Evolutionary conservation across 2,888 invertebrate species (phyloP).

Genomic region (Nycteola revayana): DNA sequence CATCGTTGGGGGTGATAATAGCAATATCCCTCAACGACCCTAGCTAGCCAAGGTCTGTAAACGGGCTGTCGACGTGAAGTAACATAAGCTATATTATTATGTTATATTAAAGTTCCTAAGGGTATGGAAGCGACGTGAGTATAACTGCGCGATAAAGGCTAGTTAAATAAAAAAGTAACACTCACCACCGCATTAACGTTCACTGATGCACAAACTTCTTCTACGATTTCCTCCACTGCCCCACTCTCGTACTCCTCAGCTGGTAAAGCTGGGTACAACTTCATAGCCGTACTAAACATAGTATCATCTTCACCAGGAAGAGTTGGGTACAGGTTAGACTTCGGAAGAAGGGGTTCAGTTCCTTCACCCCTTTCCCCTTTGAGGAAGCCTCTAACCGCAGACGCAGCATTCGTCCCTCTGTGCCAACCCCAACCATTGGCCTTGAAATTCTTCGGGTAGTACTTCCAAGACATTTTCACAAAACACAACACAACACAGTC

Average conservation of each 20-base stretch:
- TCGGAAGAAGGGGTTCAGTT: conserved; percentile 51
- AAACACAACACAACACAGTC: conserved; percentile 19
- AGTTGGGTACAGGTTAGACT: conserved; percentile 60
- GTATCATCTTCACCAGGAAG: conserved; percentile 66
- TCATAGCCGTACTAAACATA: conserved; percentile 51
- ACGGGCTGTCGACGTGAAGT: too few relatives aligned
- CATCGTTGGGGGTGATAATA: too few relatives aligned
- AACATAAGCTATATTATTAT: too few relatives aligned
- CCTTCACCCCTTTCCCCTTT: conserved; percentile 59
- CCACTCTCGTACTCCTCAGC: conserved; percentile 72
- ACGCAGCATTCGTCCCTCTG: conserved; percentile 48
- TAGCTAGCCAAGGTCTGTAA: too few relatives aligned
- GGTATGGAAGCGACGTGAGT: too few relatives aligned
- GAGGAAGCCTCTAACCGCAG: conserved; percentile 63
- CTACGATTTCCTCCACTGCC: conserved; percentile 68
- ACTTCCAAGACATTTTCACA: conserved; percentile 36
- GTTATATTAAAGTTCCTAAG: too few relatives aligned
- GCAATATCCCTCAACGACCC: too few relatives aligned
- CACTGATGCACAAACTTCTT: conserved; percentile 66
- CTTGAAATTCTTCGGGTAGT: conserved; percentile 73
- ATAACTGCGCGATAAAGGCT: conserved; percentile 6
- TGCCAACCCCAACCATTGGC: conserved; percentile 79
- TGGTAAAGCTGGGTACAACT: conserved; percentile 68
- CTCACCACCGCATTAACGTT: conserved; percentile 72
- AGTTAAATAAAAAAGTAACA: conserved; percentile 21